Evolutionary conservation across 1,140 invertebrate genomes (phyloP), one percentile per base, ranked within the genome.

Genomic region (Lepidurus arcticus): DNA sequence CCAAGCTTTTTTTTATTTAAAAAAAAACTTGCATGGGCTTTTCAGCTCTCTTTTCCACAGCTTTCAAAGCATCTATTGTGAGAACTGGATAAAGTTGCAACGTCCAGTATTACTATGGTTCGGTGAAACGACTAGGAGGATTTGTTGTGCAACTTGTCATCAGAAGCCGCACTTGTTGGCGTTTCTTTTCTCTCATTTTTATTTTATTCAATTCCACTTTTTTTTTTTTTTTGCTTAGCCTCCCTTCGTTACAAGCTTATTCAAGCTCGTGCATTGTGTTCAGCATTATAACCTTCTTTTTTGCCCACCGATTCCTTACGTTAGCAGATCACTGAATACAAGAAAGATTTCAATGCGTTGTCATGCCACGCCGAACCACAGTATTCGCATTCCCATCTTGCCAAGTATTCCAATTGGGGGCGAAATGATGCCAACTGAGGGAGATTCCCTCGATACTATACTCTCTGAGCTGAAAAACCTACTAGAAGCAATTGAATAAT

Each of bases 131-230:
- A 65, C 53, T 65, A n/a, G 53, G 53, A 65, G 13, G 53, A 65
- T 65, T 65, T 65, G 53, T 65, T 65, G 53, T 65, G 53, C 53
- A 65, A 65, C 53, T 65, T 65, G 53, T 65, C 53, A 65, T 65
- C 53, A 21, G 53, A 65, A 13, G 53, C 53, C 53, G 53, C 53
- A 65, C 53, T 65, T 65, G 53, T 65, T 65, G 53, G 53, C 53
- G 8, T 65, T 21, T 65, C 53, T 65, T 65, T 65, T 65, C 21
- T 65, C 53, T 65, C 21, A 4, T 21, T 65, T 65, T 65, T 65
- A 9, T 65, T 65, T 65, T 21, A n/a, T 65, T 65, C 16, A 65
- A 65, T 21, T 65, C 53, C 16, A 65, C 7, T 21, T 65, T n/a
- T 13, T 16, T 21, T 65, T 65, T 65, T 21, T 21, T 65, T 21